Base-by-base conservation (phyloP, 2,888 invertebrate genomes). In the Antheraea assamensis region DNA sequence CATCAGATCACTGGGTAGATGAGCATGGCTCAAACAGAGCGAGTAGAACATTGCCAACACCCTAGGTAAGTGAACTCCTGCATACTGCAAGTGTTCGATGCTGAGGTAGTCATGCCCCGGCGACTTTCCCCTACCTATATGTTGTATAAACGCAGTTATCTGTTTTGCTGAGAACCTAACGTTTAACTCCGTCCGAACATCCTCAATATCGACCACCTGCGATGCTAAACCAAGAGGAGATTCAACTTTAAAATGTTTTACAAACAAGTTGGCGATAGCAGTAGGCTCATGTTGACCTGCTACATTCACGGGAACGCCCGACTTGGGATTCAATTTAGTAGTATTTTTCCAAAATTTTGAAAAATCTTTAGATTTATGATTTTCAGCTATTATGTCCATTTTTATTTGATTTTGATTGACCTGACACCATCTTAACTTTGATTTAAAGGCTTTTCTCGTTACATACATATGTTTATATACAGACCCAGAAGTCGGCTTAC, bases 81-180 rank as follows among this genome's bases (percentile, higher is more conserved):
- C 72, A 30, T 66, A 10, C n/a, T 64, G 21, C 15, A 72, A n/a
- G 24, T 72, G 72, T 19, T 72, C 64, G 13, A 72, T 42, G 24
- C 72, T 72, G 17, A 72, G 72, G 2, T 47, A 24, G 27, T 72
- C 64, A 47, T 72, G 72, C 15, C 64, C 72, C 2, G 72, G 72
- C 15, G 72, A 72, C 21, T 72, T 72, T 2, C 72, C 66, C 19
- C 47, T 31, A 7, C n/a, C 17, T 47, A 72, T 72, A 42, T 17
- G 2, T 24, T 66, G 8, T 24, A 72, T 64, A 17, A 66, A 35
- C 0, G 0, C 61, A 15, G 21, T n/a, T 5, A 72, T 47, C 1
- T 72, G 64, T 15, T 42, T 24, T 8, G 64, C 64, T 3, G 24
- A 24, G 24, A 72, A 47, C 35, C 24, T 21, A 10, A 64, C 19